Evolutionary conservation across 2,888 invertebrate species (phyloP), one percentile per base, ranked within the genome.

Genomic region (Theretra japonica): DNA sequence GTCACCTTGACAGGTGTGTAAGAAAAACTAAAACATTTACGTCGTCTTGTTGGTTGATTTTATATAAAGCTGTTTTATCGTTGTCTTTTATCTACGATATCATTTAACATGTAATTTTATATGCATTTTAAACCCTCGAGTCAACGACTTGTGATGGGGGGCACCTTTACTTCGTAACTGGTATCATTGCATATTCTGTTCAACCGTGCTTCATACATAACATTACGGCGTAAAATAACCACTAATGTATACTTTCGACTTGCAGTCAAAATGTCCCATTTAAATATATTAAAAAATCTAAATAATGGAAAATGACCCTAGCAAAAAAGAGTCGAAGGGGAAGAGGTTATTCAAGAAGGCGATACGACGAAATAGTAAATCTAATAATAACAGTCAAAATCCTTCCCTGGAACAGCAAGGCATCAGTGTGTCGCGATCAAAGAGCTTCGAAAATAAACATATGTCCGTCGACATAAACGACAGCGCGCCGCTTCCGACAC

Each of bases 221-320:
- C 4, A n/a, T 68, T 48, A 59, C 33, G 23, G 41, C 33, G 19
- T 48, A 5, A 23, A 50, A 23, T 56, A 57, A 68, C n/a, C 30
- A 69, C 11, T 19, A 72, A 58, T 8, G 23, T 7, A 11, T 68
- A 74, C 78, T 76, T 77, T 82, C 83, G 72, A 75, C 79, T 88
- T 87, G 71, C 87, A 87, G 85, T 87, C 89, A 92, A 89, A 88
- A 93, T 93, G 93, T 86, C 85, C 80, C 82, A 83, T 77, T 80
- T 80, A 81, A 83, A 80, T 77, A 73, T 75, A 71, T 75, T 76
- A 85, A 85, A 83, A 82, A 88, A 84, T 77, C 78, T 82, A 80
- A 87, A 94, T 91, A 87, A 94, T 94, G 94, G 94, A 94, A 90
- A 91, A 93, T 93, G 93, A 94, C 86, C 91, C 93, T 79, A 92